Evolutionary conservation across 2,888 invertebrate species (phyloP).

Genomic region (Ischnura elegans): DNA sequence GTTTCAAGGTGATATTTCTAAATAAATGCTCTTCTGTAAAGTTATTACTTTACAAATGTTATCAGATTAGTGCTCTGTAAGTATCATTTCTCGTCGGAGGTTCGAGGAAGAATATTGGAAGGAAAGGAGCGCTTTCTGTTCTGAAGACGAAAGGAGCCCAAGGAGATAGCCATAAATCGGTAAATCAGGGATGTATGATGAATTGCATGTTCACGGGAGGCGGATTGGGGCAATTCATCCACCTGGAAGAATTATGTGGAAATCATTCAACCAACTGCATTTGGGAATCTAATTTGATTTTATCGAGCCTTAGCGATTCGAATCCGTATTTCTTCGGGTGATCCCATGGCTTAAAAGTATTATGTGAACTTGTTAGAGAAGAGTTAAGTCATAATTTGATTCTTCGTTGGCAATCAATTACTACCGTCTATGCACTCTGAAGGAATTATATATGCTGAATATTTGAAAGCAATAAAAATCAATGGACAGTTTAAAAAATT

Average conservation of each 20-base stretch:
- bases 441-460: too few species aligned
- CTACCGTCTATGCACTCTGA: too few species aligned
- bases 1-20: too few species aligned
- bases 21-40: too few species aligned
- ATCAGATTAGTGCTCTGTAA: not conserved
- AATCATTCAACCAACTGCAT: not conserved
- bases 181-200: not conserved
- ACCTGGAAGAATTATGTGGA: not conserved
- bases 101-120: not conserved
- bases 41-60: not conserved
- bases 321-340: not conserved
- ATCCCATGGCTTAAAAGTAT: too few species aligned
- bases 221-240: not conserved
- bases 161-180: not conserved
- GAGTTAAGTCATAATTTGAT: too few species aligned
- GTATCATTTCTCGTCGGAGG: not conserved
- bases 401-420: too few species aligned
- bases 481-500: too few species aligned
- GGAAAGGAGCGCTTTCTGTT: not conserved
- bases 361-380: too few species aligned
- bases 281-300: conserved; percentile 28
- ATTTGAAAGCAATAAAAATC: too few species aligned
- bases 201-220: conserved; percentile 4
- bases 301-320: not conserved
- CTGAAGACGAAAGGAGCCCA: not conserved